These are phyloP conservation scores for Morbakka virulenta DNA, from an alignment of 30 jellyfish, hydroid and myxozoan genomes.

Conservation along the genomic window DNA sequence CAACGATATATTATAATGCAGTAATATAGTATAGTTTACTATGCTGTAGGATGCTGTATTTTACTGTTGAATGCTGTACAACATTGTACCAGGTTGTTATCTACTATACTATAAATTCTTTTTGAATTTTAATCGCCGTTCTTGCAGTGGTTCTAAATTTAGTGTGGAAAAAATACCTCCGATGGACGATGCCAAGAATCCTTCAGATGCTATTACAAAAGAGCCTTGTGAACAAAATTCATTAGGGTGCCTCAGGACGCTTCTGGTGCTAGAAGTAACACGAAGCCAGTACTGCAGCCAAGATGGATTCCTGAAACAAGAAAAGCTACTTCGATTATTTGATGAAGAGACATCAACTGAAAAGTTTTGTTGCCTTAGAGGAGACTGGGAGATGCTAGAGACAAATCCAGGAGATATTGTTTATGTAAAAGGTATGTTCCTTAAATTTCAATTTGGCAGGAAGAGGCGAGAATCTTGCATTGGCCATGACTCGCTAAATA, in stretches of 20 bases:
- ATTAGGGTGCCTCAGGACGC: slow-evolving; percentile 4
- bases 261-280: slow-evolving; percentile 37
- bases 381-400: slow-evolving; percentile 77
- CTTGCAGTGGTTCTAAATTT: too few relatives aligned
- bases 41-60: too few relatives aligned
- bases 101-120: too few relatives aligned
- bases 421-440: slow-evolving; percentile 59
- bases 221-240: too few relatives aligned
- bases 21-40: too few relatives aligned
- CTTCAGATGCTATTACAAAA: too few relatives aligned
- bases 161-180: too few relatives aligned
- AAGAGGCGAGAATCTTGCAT: neutral
- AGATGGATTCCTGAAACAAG: neutral
- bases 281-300: neutral
- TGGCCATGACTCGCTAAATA: neutral
- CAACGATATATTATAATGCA: too few relatives aligned
- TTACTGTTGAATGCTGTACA: too few relatives aligned
- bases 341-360: slow-evolving; percentile 55
- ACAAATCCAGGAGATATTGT: slow-evolving; percentile 67
- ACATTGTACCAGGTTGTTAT: too few relatives aligned
- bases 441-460: neutral
- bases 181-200: too few relatives aligned
- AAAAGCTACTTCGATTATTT: slow-evolving; percentile 36
- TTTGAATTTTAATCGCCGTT: too few relatives aligned
- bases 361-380: slow-evolving; percentile 62